These are phyloP conservation scores for Cladorhizidae sp. DNA, from an alignment of 37 sponge, comb jelly and placozoan genomes.

Conservation along the genomic window DNA sequence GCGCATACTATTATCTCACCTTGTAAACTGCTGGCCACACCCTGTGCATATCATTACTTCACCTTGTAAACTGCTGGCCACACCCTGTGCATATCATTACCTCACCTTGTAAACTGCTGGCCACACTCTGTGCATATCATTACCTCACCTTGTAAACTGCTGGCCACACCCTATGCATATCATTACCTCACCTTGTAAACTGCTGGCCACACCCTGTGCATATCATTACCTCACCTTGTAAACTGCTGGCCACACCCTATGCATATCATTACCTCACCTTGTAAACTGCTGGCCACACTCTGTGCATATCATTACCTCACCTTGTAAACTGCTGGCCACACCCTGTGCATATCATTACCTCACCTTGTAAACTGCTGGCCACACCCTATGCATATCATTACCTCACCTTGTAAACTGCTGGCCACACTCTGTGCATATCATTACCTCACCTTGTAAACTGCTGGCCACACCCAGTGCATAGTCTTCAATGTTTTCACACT, in stretches of 20 bases:
- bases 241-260: no score
- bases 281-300: neutral
- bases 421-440: neutral
- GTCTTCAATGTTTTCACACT: constrained; percentile 6
- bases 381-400: neutral
- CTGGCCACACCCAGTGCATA: constrained; percentile 28
- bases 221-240: neutral
- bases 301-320: neutral
- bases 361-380: neutral
- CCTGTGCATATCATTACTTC: no score
- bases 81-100: no score
- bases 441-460: constrained; percentile 5
- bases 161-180: no score
- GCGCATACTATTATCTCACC: no score
- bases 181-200: no score
- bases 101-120: no score
- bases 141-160: no score
- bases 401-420: constrained; percentile 6
- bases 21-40: no score
- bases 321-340: neutral
- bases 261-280: neutral
- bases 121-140: no score
- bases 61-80: no score
- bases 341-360: neutral
- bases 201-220: no score